These are phyloP conservation scores for Standfussiana lucernea DNA, from an alignment of 2,888 invertebrate genomes.

Conservation along the genomic window DNA sequence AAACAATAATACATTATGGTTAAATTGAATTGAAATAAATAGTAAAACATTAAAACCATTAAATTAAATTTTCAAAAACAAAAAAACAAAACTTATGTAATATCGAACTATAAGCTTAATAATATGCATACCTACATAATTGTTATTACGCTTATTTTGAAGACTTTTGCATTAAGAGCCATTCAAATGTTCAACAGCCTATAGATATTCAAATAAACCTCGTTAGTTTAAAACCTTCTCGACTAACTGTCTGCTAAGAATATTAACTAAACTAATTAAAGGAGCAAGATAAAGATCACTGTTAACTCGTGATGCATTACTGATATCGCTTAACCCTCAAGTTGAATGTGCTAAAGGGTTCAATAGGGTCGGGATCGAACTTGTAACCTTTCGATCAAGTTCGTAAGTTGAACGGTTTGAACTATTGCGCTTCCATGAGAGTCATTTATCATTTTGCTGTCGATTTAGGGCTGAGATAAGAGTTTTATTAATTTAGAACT, in stretches of 20 bases:
- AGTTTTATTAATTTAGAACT: constrained; percentile 20
- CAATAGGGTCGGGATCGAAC: constrained; percentile 46
- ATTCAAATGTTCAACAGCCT: neutral
- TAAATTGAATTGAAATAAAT: too few relatives aligned
- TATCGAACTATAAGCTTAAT: neutral
- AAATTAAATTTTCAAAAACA: too few relatives aligned
- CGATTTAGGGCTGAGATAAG: constrained; percentile 6
- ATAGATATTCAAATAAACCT: constrained; percentile 27
- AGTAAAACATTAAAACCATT: too few relatives aligned
- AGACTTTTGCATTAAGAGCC: neutral
- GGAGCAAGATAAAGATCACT: constrained; percentile 52
- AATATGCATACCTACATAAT: neutral
- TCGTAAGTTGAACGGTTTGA: constrained; percentile 48
- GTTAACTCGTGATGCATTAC: constrained; percentile 54
- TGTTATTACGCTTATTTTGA: neutral
- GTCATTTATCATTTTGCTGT: constrained; percentile 41
- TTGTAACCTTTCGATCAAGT: constrained; percentile 53
- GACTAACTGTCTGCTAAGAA: constrained; percentile 34
- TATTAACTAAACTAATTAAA: constrained; percentile 50
- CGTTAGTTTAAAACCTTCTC: constrained; percentile 19
- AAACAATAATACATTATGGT: too few relatives aligned
- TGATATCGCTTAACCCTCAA: constrained; percentile 35
- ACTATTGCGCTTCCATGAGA: constrained; percentile 40
- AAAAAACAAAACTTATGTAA: too few relatives aligned
- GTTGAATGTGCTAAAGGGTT: constrained; percentile 50